Evolutionary conservation across 2,888 invertebrate species (phyloP).

Genomic region (Melipona beecheii): DNA sequence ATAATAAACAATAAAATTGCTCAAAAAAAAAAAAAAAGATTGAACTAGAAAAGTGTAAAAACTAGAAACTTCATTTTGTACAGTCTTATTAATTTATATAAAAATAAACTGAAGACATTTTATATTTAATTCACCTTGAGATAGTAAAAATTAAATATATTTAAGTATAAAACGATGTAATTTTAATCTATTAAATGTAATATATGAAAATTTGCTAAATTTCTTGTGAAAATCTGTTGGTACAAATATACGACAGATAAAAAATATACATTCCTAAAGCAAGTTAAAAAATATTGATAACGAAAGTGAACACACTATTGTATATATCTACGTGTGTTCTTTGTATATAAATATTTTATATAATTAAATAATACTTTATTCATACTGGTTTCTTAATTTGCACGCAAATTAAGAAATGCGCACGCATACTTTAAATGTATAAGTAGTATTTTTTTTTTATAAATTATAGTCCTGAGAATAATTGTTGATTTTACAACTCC

Average conservation of each 20-base stretch:
- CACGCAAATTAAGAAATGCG: not conserved
- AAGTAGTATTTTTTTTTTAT: constrained; percentile 9
- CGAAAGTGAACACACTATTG: constrained; percentile 29
- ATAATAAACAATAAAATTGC: constrained; percentile 4
- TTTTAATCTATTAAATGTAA: constrained; percentile 17
- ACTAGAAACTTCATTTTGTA: constrained; percentile 27
- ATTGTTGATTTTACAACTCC: constrained; percentile 86
- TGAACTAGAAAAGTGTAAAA: constrained; percentile 18
- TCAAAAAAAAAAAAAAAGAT: not conserved
- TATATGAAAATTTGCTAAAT: constrained; percentile 19
- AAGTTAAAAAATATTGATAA: constrained; percentile 32
- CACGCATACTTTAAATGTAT: constrained; percentile 15
- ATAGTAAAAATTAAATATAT: not conserved
- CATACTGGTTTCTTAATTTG: constrained; percentile 11
- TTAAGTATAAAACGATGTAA: constrained; percentile 21
- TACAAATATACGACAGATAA: constrained; percentile 23
- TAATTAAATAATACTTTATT: constrained; percentile 32
- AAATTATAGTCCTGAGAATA: constrained; percentile 27
- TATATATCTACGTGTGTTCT: not conserved
- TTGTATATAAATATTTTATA: constrained; percentile 16
- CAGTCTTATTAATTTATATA: constrained; percentile 28
- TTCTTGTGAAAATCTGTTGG: constrained; percentile 7
- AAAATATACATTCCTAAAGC: constrained; percentile 22
- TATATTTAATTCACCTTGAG: not conserved
- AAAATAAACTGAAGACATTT: constrained; percentile 6